Percentiles rank a stretch among this genome's conserved stretches.
Conservation (phyloP, 30 jellyfish, hydroid and myxozoan species). For the Hydra vulgaris region DNA sequence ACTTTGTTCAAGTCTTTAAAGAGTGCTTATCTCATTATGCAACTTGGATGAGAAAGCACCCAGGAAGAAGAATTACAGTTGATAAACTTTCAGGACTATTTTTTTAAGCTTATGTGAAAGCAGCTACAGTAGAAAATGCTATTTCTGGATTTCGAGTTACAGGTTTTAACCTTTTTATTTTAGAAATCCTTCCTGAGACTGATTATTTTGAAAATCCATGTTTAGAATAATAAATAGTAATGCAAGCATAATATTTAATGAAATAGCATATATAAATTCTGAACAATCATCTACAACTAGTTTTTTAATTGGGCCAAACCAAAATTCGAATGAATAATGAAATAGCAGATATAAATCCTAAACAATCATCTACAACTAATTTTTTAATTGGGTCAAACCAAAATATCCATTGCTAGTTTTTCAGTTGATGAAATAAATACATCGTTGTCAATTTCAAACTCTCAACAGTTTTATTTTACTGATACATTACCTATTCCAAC, state of each 20-base stretch:
- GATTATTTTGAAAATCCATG: constrained; percentile 7
- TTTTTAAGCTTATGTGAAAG: constrained; percentile 4
- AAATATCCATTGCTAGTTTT: constrained; percentile 5
- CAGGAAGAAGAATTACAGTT: constrained; percentile 7
- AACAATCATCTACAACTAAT: background rate
- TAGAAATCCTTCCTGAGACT: background rate
- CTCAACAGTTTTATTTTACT: background rate
- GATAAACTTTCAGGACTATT: constrained; percentile 11
- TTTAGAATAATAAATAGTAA: background rate
- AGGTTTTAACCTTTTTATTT: background rate
- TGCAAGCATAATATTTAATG: background rate
- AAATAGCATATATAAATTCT: background rate
- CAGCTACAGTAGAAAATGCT: constrained; percentile 1
- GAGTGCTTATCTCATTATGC: constrained; percentile 6
- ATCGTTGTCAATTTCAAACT: background rate
- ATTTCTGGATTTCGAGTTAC: constrained; percentile 10
- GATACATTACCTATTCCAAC: constrained; percentile 2
- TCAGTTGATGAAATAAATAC: background rate
- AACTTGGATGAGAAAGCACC: background rate
- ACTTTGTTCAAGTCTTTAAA: constrained; percentile 1
- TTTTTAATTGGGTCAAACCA: background rate
- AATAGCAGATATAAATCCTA: background rate
- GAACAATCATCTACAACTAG: background rate
- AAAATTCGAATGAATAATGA: constrained; percentile 1
- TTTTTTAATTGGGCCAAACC: background rate